Evolutionary conservation across 1,140 invertebrate species (phyloP).

Genomic region (Microvelia longipes): DNA sequence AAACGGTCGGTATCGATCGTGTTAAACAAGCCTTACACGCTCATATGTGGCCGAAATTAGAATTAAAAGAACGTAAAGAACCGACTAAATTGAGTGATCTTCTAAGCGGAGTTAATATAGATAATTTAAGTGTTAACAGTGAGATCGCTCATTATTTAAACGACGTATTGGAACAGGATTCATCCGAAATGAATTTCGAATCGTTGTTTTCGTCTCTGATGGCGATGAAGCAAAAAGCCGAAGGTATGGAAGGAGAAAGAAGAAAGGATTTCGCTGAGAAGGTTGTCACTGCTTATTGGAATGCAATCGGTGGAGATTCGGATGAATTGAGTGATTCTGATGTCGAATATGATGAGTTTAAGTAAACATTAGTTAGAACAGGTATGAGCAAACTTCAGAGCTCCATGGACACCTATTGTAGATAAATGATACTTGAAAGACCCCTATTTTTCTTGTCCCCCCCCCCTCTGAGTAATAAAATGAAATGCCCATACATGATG

Average conservation of each 20-base stretch:
- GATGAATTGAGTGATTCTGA: slow-evolving; percentile 35
- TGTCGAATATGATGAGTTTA: too few relatives aligned
- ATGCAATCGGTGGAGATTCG: slow-evolving; percentile 56
- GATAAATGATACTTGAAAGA: too few relatives aligned
- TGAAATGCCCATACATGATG: too few relatives aligned
- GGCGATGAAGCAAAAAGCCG: slow-evolving; percentile 50
- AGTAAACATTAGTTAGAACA: too few relatives aligned
- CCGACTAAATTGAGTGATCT: slow-evolving; percentile 12
- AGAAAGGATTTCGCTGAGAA: slow-evolving; percentile 57
- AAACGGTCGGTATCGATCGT: slow-evolving; percentile 50
- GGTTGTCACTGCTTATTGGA: slow-evolving; percentile 62
- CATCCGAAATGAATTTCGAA: slow-evolving; percentile 36
- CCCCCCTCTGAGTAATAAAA: too few relatives aligned
- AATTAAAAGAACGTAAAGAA: slow-evolving; percentile 36
- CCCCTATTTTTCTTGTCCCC: too few relatives aligned
- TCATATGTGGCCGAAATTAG: slow-evolving; percentile 59
- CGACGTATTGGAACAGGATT: slow-evolving; percentile 8
- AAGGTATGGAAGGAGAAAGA: slow-evolving; percentile 41
- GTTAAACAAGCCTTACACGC: slow-evolving; percentile 60
- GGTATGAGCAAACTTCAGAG: too few relatives aligned
- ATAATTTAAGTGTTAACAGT: slow-evolving; percentile 21
- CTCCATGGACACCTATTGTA: too few relatives aligned
- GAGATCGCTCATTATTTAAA: slow-evolving; percentile 20
- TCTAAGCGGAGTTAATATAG: slow-evolving; percentile 10
- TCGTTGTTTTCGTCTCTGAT: slow-evolving; percentile 44